A percentile compares a stretch with the other conserved stretches of the same genome.
Conservation (phyloP, 2,797 vertebrate genomes). For the Falco columbarius region DNA sequence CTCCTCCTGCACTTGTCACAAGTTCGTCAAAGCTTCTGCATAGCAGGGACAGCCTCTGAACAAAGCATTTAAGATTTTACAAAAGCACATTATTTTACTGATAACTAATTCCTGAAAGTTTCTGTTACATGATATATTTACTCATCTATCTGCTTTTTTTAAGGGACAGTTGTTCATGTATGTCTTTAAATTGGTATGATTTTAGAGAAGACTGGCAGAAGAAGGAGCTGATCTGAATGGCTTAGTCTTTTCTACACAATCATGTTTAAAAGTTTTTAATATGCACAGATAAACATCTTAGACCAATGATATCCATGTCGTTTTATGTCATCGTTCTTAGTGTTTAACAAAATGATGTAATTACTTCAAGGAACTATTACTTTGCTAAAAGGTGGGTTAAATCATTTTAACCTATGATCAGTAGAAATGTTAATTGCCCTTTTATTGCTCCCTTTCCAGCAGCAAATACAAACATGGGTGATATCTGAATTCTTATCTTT, state of each 20-base stretch:
- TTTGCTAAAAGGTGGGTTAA: slow-evolving; percentile 39
- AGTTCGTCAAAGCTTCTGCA: not conserved
- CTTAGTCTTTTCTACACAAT: not conserved
- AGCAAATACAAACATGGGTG: slow-evolving; percentile 46
- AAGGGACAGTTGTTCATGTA: not conserved
- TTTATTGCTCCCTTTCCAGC: slow-evolving; percentile 45
- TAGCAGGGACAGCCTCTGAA: not conserved
- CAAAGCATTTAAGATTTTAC: not conserved
- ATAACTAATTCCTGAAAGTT: not conserved
- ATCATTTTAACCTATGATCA: slow-evolving; percentile 62
- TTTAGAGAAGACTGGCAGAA: not conserved
- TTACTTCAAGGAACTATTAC: slow-evolving; percentile 59
- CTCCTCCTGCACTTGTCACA: not conserved
- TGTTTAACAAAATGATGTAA: slow-evolving; percentile 59
- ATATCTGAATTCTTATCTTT: slow-evolving; percentile 37
- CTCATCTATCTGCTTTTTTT: not conserved
- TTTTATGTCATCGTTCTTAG: slow-evolving; percentile 58
- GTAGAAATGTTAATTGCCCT: slow-evolving; percentile 52
- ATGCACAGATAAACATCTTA: not conserved
- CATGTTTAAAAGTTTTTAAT: not conserved
- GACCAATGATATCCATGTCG: not conserved
- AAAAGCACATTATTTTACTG: not conserved
- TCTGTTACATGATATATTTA: not conserved
- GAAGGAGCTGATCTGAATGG: not conserved
- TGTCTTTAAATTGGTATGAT: not conserved